Percentiles rank a stretch among this genome's conserved stretches.
These are phyloP conservation scores for Drosophila mercatorum DNA, from an alignment of 2,888 invertebrate genomes.

Conservation along the genomic window DNA sequence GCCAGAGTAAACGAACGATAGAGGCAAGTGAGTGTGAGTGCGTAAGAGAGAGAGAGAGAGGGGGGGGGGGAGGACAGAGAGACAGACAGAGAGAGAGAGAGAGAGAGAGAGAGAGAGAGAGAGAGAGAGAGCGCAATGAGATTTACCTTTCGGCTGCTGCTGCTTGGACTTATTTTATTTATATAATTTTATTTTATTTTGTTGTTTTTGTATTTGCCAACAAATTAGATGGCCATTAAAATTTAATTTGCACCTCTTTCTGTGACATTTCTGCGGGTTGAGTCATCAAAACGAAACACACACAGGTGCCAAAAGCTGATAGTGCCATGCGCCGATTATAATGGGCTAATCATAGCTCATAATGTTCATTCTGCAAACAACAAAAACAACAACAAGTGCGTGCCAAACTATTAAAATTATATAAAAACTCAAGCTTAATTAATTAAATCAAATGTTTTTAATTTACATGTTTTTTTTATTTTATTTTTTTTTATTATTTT, in stretches of 20 bases:
- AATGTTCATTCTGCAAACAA: constrained; percentile 10
- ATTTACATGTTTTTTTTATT: neutral
- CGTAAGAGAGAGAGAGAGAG: neutral
- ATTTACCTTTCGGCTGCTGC: constrained; percentile 13
- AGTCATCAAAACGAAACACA: constrained; percentile 21
- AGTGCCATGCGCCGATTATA: constrained; percentile 1
- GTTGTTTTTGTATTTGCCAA: constrained; percentile 19
- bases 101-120: no score
- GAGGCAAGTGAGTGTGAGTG: neutral
- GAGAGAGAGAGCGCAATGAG: neutral
- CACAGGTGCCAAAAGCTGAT: constrained; percentile 1
- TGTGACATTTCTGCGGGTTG: constrained; percentile 36
- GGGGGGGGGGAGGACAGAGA: no score
- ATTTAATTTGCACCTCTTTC: constrained; percentile 33
- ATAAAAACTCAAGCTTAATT: neutral
- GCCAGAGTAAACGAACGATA: neutral
- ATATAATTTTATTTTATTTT: neutral
- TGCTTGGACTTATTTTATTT: constrained; percentile 5
- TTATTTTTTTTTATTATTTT: neutral
- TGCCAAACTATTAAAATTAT: neutral
- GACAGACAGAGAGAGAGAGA: neutral
- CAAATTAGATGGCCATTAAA: constrained; percentile 45
- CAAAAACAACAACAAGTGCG: neutral
- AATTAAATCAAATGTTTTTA: constrained; percentile 4
- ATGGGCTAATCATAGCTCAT: neutral